Evolutionary conservation across 2,888 invertebrate genomes (phyloP).

Genomic region (Caenorhabditis wallacei): DNA sequence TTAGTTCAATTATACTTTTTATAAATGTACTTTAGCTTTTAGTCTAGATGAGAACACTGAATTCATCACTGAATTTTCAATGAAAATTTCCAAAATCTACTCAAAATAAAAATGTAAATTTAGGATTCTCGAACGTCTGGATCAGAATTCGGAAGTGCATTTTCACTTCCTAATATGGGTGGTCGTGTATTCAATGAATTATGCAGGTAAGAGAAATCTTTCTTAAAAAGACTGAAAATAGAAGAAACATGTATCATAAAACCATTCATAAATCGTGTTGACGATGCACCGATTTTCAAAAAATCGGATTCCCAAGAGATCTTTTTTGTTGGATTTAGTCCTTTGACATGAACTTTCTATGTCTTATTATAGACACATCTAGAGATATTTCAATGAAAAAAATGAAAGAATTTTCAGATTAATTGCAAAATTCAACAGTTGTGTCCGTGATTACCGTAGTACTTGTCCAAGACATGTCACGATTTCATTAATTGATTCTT

Average conservation of each 20-base stretch:
- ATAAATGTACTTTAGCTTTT: background rate
- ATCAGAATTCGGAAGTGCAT: constrained; percentile 75
- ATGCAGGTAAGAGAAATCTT: constrained; percentile 79
- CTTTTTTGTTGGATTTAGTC: constrained; percentile 14
- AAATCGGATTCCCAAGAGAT: background rate
- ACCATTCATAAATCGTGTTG: constrained; percentile 45
- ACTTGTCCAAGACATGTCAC: constrained; percentile 82
- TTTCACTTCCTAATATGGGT: constrained; percentile 81
- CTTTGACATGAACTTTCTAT: constrained; percentile 6
- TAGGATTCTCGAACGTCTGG: constrained; percentile 54
- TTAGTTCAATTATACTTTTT: constrained; percentile 7
- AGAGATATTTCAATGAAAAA: background rate
- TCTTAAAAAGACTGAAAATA: background rate
- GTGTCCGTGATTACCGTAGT: constrained; percentile 76
- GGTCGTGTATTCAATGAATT: constrained; percentile 82
- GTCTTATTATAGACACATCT: too few species aligned
- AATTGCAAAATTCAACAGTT: constrained; percentile 81
- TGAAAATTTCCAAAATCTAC: too few species aligned
- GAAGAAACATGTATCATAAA: constrained; percentile 32
- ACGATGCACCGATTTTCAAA: background rate
- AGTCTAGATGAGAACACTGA: background rate
- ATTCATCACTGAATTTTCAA: too few species aligned
- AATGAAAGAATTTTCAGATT: constrained; percentile 67
- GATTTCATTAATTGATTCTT: constrained; percentile 81
- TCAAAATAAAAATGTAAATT: background rate